A percentile compares a stretch with the other conserved stretches of the same genome.
Evolutionary conservation across 2,797 vertebrate species (phyloP).

Genomic region (Rhinella marina): DNA sequence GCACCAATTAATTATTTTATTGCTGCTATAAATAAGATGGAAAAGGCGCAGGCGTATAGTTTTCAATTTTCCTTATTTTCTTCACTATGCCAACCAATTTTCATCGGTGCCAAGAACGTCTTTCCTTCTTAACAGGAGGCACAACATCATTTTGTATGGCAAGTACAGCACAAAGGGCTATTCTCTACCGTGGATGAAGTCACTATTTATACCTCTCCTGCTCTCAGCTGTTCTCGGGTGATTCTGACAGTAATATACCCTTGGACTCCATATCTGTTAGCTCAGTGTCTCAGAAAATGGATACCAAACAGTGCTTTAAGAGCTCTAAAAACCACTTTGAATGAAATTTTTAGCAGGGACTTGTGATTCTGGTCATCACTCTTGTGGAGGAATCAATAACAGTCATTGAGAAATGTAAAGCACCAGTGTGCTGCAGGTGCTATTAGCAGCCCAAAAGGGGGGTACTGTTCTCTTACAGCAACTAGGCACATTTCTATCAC

Average conservation of each 20-base stretch:
- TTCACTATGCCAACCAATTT: not conserved
- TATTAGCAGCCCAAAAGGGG: slow-evolving; percentile 9
- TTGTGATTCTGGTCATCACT: slow-evolving; percentile 18
- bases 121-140: not conserved
- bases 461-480: not conserved
- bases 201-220: not conserved
- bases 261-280: slow-evolving; percentile 29
- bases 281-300: slow-evolving; percentile 24
- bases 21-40: not conserved
- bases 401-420: slow-evolving; percentile 30
- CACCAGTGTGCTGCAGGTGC: slow-evolving; percentile 20
- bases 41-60: not conserved
- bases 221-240: not conserved
- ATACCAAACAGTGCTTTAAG: slow-evolving; percentile 44
- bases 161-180: not conserved
- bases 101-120: not conserved
- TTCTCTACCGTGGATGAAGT: not conserved
- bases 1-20: not conserved
- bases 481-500: not conserved
- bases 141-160: not conserved
- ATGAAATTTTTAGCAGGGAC: slow-evolving; percentile 32
- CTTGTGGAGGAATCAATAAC: slow-evolving; percentile 30
- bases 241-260: slow-evolving; percentile 10
- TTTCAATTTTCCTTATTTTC: not conserved
- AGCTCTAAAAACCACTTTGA: slow-evolving; percentile 36